Base-by-base conservation (phyloP, 2,797 vertebrate species). In the Pygocentrus nattereri region DNA sequence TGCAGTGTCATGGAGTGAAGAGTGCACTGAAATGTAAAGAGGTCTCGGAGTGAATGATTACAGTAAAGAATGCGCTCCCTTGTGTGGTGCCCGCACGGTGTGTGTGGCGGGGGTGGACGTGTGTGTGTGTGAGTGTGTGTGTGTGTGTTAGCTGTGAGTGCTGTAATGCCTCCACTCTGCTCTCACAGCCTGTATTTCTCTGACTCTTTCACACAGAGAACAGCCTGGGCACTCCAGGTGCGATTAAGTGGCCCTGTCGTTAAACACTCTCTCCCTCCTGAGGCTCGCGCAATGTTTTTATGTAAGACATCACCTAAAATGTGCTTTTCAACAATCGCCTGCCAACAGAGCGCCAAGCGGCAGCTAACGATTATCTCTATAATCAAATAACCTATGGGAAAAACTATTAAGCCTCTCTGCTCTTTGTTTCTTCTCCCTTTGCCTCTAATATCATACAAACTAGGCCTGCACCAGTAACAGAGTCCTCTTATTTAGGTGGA, bases 221-320 rank as follows among this genome's bases (percentile, higher is more conserved):
- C 41, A 15, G 34, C 67, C 38, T 15, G 31, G 41, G 8, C 7
- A 15, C 38, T 71, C 23, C 69, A 38, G 72, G 65, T 79, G 38
- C 41, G 71, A 79, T 85, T 49, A 83, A 85, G 82, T 87, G 75
- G 65, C 54, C 76, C 76, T 21, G 62, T 21, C 19, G 34, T 65
- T 65, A 65, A 65, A 65, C 61, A 31, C 30, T 65, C 18, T 38
- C 8, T 65, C 19, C 10, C 62, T 19, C 31, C 31, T 38, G 18
- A 6, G 62, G 19, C 31, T 19, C 19, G 16, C 23, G 41, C 30
- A 19, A 19, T n/a, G 31, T 38, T 65, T 44, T 21, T 38, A 18
- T 4, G 25, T 64, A 64, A 34, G 27, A 30, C 30, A 31, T 13
- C 16, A 21, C 7, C 18, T 54, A 19, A 54, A 54, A 21, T 18